Evolutionary conservation across 2,113 vertebrate species (phyloP), one percentile per base, ranked within the genome.

Genomic region (Apodemus sylvaticus): DNA sequence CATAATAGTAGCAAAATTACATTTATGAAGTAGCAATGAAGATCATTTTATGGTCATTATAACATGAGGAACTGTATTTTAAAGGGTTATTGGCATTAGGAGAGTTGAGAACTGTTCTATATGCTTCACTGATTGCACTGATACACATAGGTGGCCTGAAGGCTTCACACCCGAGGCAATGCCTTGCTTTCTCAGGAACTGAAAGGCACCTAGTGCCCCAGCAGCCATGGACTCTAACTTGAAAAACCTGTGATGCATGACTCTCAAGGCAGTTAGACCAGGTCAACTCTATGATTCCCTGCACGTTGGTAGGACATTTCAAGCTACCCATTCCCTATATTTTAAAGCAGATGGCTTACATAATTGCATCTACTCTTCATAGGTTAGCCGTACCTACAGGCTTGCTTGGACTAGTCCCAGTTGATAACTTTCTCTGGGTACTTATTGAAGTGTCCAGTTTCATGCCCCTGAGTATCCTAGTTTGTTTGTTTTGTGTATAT

Each of bases 301-400:
- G 79, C 36, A 82, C 34, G 36, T 55, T 53, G 51, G 77, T 82
- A 73, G 78, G 77, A 94, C 77, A 60, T 92, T 45, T 71, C 29
- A 86, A 55, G 31, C n/a, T 70, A 42, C 34, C 79, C 85, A 85
- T 51, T 14, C 87, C 26, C 60, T 78, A 71, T 86, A 60, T 29
- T 91, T 87, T 93, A 58, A 68, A 87, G 48, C 76, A 87, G 19
- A 26, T 94, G 5, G 62, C 89, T 82, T 93, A 62, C 22, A 55
- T 71, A 77, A n/a, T 90, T 90, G 34, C 14, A 78, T 60, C 55
- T 66, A 29, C 36, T 73, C 42, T 81, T 31, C 5, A 34, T 19
- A 31, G 51, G 42, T 36, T 78, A 45, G 42, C 53, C 78, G 2
- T 36, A 39, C 55, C 34, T 39, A 45, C 2, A 42, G 10, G 48